Percentiles rank a stretch among this genome's conserved stretches.
Evolutionary conservation across 2,113 vertebrate species (phyloP).

Genomic region (Misgurnus mizolepis): DNA sequence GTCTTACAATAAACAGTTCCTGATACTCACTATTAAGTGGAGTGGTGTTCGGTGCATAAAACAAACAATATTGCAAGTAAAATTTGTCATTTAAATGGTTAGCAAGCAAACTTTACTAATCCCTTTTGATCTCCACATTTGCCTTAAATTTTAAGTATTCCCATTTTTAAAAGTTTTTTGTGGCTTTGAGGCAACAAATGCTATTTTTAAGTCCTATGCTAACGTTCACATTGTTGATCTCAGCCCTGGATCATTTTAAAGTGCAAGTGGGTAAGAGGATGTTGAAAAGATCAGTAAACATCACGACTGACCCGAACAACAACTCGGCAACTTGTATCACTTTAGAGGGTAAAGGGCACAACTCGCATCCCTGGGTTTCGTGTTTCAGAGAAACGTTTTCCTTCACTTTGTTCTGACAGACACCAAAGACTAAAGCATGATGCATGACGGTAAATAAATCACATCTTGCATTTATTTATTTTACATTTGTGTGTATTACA

Average conservation of each 20-base stretch:
- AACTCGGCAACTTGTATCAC: conserved; percentile 63
- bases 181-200: background rate
- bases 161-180: background rate
- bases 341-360: conserved; percentile 61
- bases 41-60: background rate
- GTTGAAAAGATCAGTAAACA: conserved; percentile 48
- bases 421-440: conserved; percentile 13
- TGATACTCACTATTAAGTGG: background rate
- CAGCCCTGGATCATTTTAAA: conserved; percentile 3
- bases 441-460: background rate
- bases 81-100: background rate
- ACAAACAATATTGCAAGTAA: background rate
- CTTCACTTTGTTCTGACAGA: conserved; percentile 68
- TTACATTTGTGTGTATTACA: background rate
- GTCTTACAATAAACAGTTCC: background rate
- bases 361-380: conserved; percentile 63
- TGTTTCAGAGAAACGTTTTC: conserved; percentile 61
- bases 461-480: conserved; percentile 1
- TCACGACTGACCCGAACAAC: conserved; percentile 60
- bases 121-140: background rate
- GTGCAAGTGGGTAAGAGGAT: conserved; percentile 9
- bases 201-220: background rate
- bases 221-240: conserved; percentile 8
- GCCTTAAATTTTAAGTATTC: background rate
- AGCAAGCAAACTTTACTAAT: background rate